Conservation (phyloP, 2,797 vertebrate genomes). For the Rhinogobio ventralis region DNA sequence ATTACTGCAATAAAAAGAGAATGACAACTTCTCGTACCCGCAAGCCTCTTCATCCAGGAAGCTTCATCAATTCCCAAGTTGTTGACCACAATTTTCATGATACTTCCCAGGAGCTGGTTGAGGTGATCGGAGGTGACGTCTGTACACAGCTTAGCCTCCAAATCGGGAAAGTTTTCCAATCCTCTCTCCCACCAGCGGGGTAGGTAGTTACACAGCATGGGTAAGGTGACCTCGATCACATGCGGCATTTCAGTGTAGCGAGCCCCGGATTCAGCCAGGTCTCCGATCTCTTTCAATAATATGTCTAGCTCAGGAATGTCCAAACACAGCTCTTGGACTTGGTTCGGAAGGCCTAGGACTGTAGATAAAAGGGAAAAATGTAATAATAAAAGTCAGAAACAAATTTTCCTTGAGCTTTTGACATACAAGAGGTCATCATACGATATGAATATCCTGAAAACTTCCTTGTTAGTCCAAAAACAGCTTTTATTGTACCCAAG, state of each 20-base stretch:
- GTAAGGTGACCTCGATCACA: constrained; percentile 93
- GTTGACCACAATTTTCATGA: constrained; percentile 94
- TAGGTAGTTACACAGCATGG: constrained; percentile 96
- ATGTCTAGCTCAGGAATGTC: constrained; percentile 89
- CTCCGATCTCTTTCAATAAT: constrained; percentile 88
- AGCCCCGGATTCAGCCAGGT: constrained; percentile 91
- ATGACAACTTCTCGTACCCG: constrained; percentile 74
- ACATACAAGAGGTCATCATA: too few species aligned
- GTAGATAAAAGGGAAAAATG: constrained; percentile 22
- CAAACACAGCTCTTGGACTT: constrained; percentile 91
- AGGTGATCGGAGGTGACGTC: constrained; percentile 89
- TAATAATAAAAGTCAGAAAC: background rate
- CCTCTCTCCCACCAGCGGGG: constrained; percentile 96
- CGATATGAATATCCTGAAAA: too few species aligned
- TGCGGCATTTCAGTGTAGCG: constrained; percentile 98
- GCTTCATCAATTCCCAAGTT: constrained; percentile 97
- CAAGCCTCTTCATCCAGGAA: constrained; percentile 95
- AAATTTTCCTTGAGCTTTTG: too few species aligned
- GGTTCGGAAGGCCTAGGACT: constrained; percentile 92
- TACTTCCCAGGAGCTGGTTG: constrained; percentile 93
- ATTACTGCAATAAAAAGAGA: background rate
- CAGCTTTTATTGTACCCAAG: too few species aligned
- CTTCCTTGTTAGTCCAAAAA: too few species aligned
- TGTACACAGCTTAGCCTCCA: constrained; percentile 83
- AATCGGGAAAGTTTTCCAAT: constrained; percentile 79